Evolutionary conservation across 1,140 invertebrate genomes (phyloP).

Genomic region (Eriosoma lanigerum): DNA sequence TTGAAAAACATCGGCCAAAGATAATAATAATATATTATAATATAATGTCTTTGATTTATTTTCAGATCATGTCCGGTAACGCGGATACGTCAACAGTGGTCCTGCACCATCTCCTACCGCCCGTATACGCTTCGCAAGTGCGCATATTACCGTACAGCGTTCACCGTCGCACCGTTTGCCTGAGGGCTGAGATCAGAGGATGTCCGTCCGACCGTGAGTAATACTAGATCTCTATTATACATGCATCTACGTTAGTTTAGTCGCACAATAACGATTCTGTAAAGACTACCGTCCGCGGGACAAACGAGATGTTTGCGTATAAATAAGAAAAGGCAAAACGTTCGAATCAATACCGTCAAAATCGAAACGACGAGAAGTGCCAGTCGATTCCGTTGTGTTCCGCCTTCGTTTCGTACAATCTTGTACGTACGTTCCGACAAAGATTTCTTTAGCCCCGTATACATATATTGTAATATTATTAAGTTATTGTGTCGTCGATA

Average conservation of each 20-base stretch:
- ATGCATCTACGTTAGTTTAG: neutral
- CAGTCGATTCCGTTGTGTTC: no score
- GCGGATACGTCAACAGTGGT: slow-evolving; percentile 79
- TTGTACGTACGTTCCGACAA: no score
- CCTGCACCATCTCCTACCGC: slow-evolving; percentile 73
- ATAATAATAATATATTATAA: neutral
- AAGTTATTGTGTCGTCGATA: no score
- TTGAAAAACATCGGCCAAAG: neutral
- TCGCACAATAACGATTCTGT: neutral
- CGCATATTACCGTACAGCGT: slow-evolving; percentile 81
- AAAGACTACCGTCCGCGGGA: no score
- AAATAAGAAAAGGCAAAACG: neutral
- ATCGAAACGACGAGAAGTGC: neutral
- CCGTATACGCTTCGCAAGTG: slow-evolving; percentile 76
- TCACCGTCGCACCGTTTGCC: slow-evolving; percentile 80
- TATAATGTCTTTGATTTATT: slow-evolving; percentile 36
- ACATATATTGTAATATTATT: no score
- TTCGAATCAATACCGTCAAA: neutral
- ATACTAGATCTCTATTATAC: slow-evolving; percentile 26
- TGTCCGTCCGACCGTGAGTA: slow-evolving; percentile 66
- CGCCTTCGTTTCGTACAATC: no score
- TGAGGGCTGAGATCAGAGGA: slow-evolving; percentile 81
- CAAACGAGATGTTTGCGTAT: no score
- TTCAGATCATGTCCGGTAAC: slow-evolving; percentile 78
- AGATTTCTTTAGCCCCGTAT: no score